phyloP scores from a whole-genome alignment of 2,888 invertebrate genomes.

The Drosophila demipolita region DNA sequence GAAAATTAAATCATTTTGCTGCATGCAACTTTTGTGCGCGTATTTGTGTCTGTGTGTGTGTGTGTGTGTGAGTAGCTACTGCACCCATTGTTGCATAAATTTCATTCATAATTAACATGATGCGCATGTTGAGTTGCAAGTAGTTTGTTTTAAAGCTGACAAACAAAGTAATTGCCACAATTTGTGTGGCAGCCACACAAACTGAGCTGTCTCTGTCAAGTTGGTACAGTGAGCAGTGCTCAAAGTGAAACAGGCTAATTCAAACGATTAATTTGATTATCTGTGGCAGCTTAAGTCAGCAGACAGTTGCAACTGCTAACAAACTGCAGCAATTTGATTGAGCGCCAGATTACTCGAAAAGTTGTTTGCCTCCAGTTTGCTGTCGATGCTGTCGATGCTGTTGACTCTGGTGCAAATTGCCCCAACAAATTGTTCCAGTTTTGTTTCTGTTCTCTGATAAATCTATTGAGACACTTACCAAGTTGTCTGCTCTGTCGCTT shows the following conservation, averaged over 20 bases:
- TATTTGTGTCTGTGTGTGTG: constrained; percentile 13
- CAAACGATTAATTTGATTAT: constrained; percentile 79
- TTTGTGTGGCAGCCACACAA: constrained; percentile 53
- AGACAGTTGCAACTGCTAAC: constrained; percentile 56
- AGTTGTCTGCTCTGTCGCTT: constrained; percentile 14
- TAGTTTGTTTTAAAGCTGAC: constrained; percentile 54
- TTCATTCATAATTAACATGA: constrained; percentile 76
- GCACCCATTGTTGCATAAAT: constrained; percentile 78
- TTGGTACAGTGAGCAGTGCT: constrained; percentile 6
- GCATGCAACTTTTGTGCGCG: constrained; percentile 48
- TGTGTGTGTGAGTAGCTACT: constrained; percentile 45
- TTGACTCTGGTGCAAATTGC: constrained; percentile 65
- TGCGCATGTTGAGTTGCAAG: constrained; percentile 42
- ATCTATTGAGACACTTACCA: constrained; percentile 56
- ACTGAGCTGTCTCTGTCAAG: constrained; percentile 64
- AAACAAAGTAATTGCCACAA: constrained; percentile 75
- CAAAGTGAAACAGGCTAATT: constrained; percentile 56
- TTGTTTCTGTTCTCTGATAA: constrained; percentile 49
- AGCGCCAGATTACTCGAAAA: constrained; percentile 69
- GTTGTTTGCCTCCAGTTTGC: constrained; percentile 25
- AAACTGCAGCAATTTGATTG: constrained; percentile 76
- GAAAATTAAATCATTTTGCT: constrained; percentile 44
- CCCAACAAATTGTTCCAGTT: constrained; percentile 68
- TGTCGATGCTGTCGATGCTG: constrained; percentile 27
- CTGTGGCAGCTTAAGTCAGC: constrained; percentile 65